Evolutionary conservation across 2,113 vertebrate species (phyloP), one percentile per base, ranked within the genome.

Genomic region (Deroptyus accipitrinus): DNA sequence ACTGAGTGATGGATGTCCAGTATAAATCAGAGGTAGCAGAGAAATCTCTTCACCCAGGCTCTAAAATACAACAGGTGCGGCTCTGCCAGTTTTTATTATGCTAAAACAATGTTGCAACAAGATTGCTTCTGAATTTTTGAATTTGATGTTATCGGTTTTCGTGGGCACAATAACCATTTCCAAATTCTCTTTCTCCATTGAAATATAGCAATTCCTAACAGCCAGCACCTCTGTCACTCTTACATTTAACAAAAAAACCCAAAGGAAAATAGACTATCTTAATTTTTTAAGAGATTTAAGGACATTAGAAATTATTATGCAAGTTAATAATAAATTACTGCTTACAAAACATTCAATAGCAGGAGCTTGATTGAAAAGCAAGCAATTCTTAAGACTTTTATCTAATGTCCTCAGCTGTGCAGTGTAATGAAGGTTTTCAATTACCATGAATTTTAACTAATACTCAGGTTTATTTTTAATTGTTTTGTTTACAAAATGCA

Each of bases 401-500:
- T 98, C 98, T 99, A 86, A 79, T 97, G 95, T 98, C 95, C 98
- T 98, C 98, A 99, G 98, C 98, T 98, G 98, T 97, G 95, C 96
- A 73, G 87, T 98, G 95, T 98, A 99, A 99, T 98, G 96, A 98
- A 97, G 95, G 96, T 97, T 98, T 98, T 96, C 97, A 98, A 98
- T 98, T 98, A 98, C 97, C 96, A 98, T 98, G 97, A 97, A 98
- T 98, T 98, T 98, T 97, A 98, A 87, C 97, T 98, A 98, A 98
- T 98, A 97, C 95, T 97, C 93, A 83, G 41, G 88, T 97, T 96
- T 98, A 98, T 98, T 98, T 97, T 98, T 76, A 92, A 76, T 96
- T 96, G 90, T 98, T 98, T 98, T 98, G 97, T 98, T 97, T 98
- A 97, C 94, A 97, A 98, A 98, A 97, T 97, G 90, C 83, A 97